Base-by-base conservation (phyloP, 64 coral and sea anemone species). In the Exaiptasia diaphana region DNA sequence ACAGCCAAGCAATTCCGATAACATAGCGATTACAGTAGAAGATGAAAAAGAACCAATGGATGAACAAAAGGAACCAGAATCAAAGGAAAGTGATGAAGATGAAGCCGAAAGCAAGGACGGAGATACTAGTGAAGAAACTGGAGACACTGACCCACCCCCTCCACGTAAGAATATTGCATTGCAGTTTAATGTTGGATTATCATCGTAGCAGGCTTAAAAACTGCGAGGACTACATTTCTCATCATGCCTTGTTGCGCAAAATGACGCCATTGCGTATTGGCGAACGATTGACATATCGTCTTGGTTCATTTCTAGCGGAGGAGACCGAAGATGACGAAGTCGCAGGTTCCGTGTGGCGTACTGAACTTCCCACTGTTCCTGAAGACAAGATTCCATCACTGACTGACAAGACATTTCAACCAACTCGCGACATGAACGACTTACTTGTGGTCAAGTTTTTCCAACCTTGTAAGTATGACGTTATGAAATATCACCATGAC, bases 291-390 rank as follows among this genome's bases (percentile, higher is more conserved):
- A n/a, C n/a, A n/a, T n/a, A n/a, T n/a, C n/a, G n/a, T n/a, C n/a
- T n/a, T n/a, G n/a, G n/a, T n/a, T 20, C 67, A 14, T 48, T 12
- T 15, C 11, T 55, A 93, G 91, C 79, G 20, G 91, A 89, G 42
- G 91, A 93, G 52, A 78, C 68, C 1, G 91, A 93, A 65, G 91
- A 93, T 53, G 91, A 88, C 7, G 91, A 93, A 33, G 79, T 93
- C 0, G 74, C 91, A 17, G 79, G 65, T 14, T 26, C 91, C 14
- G 71, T 93, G 5, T 31, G 50, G 23, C 65, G 64, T 17, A 53
- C 42, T 20, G 79, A 53, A 6, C 73, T 39, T 24, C 41, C 53
- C 0, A 14, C 29, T 10, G 42, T 30, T 0, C 67, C 55, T 15
- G 44, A 70, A 42, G 57, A 70, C 50, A 29, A 72, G 50, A 79